phyloP scores from a whole-genome alignment of 2,888 invertebrate genomes.

The Drosophila limbata region DNA sequence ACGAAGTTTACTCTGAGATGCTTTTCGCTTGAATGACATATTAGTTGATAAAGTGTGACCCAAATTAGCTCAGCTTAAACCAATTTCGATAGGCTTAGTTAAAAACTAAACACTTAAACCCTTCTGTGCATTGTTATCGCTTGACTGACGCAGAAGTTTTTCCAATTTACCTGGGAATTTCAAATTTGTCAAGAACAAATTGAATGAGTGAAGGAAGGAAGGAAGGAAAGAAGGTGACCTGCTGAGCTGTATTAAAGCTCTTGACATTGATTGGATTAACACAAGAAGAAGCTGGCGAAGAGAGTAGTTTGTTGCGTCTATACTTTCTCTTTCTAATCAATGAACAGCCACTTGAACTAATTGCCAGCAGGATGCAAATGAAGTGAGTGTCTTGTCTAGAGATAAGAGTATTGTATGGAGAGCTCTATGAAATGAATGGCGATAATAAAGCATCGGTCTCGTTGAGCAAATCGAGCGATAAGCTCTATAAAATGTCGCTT shows the following conservation, averaged over 20 bases:
- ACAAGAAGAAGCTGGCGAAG: slow-evolving; percentile 22
- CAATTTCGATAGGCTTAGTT: neutral
- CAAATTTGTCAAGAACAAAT: slow-evolving; percentile 54
- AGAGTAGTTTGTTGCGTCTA: slow-evolving; percentile 6
- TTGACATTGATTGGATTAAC: slow-evolving; percentile 68
- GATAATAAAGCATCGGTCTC: slow-evolving; percentile 37
- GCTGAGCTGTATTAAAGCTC: slow-evolving; percentile 44
- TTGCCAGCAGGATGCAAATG: slow-evolving; percentile 50
- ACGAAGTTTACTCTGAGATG: neutral
- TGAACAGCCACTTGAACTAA: slow-evolving; percentile 53
- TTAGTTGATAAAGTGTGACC: slow-evolving; percentile 1
- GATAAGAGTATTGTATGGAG: neutral
- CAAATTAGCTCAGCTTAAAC: neutral
- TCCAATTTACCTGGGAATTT: slow-evolving; percentile 43
- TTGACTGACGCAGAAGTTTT: slow-evolving; percentile 44
- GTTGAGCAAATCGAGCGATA: slow-evolving; percentile 45
- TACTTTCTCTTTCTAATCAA: slow-evolving; percentile 52
- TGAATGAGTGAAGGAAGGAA: slow-evolving; percentile 63
- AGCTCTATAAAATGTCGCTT: slow-evolving; percentile 23
- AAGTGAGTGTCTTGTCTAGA: slow-evolving; percentile 6
- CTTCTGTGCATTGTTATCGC: slow-evolving; percentile 17
- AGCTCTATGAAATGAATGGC: slow-evolving; percentile 31
- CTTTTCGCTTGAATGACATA: neutral
- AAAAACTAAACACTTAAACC: neutral
- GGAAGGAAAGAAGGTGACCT: slow-evolving; percentile 16